Base-by-base conservation (phyloP, 2,797 vertebrate species). In the Melanotaenia maccullochi region DNA sequence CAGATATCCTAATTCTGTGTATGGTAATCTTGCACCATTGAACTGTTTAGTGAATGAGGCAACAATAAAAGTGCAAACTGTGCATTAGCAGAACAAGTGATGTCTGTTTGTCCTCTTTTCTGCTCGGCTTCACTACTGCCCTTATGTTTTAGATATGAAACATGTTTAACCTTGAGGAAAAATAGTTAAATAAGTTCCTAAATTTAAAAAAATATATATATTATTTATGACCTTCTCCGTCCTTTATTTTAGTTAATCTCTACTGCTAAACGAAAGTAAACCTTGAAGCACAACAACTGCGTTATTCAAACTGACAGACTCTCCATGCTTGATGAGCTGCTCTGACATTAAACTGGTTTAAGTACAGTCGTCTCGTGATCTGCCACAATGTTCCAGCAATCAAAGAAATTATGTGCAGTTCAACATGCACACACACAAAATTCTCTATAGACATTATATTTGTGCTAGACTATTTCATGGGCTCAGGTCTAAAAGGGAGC, bases 1-100 rank as follows among this genome's bases (percentile, higher is more conserved):
- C 97, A 95, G 95, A 96, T 97, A 96, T 95, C 94, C 95, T 97
- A 97, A 97, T 94, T 95, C 96, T 96, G 95, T 99, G 96, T 99
- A 96, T 96, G 97, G 96, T 98, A 97, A 97, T 93, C 94, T 97
- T 97, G 96, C 97, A 97, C 96, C 96, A 97, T 96, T 93, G 95
- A 97, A 90, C 92, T 96, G 93, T 96, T 95, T 96, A 97, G 97
- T 97, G 95, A 97, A 96, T 96, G 93, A 98, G 95, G 94, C 95
- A 96, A 95, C 95, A 99, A 99, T 99, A 97, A 99, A 99, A 96
- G 95, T 97, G 94, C 93, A 95, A 94, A 95, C 94, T 95, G 95
- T 96, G 95, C 96, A 95, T 95, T 94, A 91, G 90, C 92, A 93
- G 85, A 81, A 63, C 52, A 84, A 79, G 62, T 65, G 11, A 16